Conservation (phyloP, 2,797 vertebrate species). For the Cyclopterus lumpus region DNA sequence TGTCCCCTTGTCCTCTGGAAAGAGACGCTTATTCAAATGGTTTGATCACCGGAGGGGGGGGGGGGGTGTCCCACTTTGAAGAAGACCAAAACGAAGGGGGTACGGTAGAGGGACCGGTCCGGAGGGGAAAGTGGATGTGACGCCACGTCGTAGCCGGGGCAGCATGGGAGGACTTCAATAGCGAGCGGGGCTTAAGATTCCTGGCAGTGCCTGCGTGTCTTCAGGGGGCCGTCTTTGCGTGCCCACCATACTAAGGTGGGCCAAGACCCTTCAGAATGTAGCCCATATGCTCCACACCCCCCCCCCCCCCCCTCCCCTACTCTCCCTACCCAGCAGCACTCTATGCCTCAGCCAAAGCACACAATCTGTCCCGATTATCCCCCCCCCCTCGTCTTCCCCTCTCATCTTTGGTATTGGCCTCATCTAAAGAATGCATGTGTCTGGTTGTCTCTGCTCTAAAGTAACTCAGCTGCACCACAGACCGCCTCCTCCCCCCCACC, state of each 20-base stretch:
- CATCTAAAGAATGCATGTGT: slow-evolving; percentile 67
- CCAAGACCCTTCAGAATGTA: slow-evolving; percentile 78
- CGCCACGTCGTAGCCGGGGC: slow-evolving; percentile 56
- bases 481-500: slow-evolving; percentile 40
- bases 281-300: slow-evolving; percentile 84
- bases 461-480: slow-evolving; percentile 53
- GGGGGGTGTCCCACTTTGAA: slow-evolving; percentile 73
- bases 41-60: slow-evolving; percentile 70
- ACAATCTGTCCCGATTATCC: slow-evolving; percentile 80
- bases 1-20: slow-evolving; percentile 67
- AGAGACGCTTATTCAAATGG: slow-evolving; percentile 68
- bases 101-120: slow-evolving; percentile 38
- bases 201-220: slow-evolving; percentile 71
- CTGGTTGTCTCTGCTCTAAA: slow-evolving; percentile 48
- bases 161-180: slow-evolving; percentile 59
- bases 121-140: slow-evolving; percentile 58
- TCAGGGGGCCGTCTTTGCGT: slow-evolving; percentile 70
- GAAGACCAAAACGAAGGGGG: slow-evolving; percentile 54
- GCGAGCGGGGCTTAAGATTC: slow-evolving; percentile 68
- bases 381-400: slow-evolving; percentile 35
- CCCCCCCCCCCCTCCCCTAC: too few species aligned
- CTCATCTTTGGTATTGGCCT: slow-evolving; percentile 68
- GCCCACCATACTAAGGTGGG: slow-evolving; percentile 76
- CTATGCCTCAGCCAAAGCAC: slow-evolving; percentile 72
- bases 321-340: slow-evolving; percentile 61